phyloP scores from a whole-genome alignment of 2,113 vertebrate species.

The Sarotherodon lohbergeri region DNA sequence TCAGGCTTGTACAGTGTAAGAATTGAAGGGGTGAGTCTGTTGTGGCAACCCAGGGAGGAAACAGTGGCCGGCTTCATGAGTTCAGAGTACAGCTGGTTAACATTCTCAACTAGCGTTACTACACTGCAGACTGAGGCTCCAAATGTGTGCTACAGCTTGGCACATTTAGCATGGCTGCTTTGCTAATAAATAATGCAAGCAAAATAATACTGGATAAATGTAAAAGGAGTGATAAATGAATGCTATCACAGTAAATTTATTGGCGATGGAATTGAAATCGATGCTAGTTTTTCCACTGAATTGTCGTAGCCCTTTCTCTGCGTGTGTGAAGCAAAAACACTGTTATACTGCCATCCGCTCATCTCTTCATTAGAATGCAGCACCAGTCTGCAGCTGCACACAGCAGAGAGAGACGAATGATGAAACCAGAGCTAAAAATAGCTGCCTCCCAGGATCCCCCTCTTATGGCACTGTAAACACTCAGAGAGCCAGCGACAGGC shows the following conservation, averaged over 20 bases:
- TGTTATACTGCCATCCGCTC: constrained; percentile 22
- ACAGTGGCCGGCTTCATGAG: constrained; percentile 26
- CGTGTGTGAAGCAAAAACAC: background rate
- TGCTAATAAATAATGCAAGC: background rate
- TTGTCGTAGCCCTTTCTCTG: background rate
- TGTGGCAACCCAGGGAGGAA: constrained; percentile 51
- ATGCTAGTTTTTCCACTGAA: background rate
- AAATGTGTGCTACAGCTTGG: background rate
- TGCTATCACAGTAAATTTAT: background rate
- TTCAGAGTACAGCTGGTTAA: background rate
- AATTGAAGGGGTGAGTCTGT: constrained; percentile 32
- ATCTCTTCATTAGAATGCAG: constrained; percentile 70
- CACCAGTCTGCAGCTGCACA: constrained; percentile 50
- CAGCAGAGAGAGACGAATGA: constrained; percentile 69
- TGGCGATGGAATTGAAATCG: background rate
- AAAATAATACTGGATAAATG: background rate
- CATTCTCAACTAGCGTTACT: background rate
- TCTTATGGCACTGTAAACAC: constrained; percentile 68
- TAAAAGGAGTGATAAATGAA: background rate
- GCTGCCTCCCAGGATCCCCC: constrained; percentile 76
- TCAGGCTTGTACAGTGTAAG: background rate
- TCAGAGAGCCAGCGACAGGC: constrained; percentile 43
- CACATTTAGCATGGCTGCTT: background rate
- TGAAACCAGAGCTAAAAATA: constrained; percentile 78
- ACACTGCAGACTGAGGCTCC: background rate